Evolutionary conservation across 2,797 vertebrate genomes (phyloP).

Genomic region (Eurystomus glaucurus): DNA sequence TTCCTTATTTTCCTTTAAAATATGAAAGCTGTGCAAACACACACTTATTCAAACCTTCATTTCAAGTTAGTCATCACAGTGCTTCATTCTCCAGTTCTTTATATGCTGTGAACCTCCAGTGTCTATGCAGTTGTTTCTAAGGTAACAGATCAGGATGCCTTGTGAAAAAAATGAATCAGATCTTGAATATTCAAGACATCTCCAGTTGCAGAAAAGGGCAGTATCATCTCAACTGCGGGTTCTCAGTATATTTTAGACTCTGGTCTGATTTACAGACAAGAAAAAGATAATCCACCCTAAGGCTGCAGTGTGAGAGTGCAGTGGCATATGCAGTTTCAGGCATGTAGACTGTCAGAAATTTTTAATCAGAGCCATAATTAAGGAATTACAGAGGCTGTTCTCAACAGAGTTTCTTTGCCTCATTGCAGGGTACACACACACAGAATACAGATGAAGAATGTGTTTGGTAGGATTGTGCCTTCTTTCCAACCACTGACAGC

Average conservation of each 20-base stretch:
- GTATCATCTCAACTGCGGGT: not conserved
- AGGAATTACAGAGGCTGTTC: slow-evolving; percentile 30
- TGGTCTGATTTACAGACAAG: slow-evolving; percentile 21
- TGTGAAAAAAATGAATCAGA: slow-evolving; percentile 65
- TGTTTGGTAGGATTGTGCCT: not conserved
- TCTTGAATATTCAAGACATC: slow-evolving; percentile 75
- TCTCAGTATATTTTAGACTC: not conserved
- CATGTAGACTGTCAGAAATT: slow-evolving; percentile 51
- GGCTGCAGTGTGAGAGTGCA: not conserved
- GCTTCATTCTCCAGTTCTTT: slow-evolving; percentile 22
- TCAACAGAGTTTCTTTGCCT: slow-evolving; percentile 21
- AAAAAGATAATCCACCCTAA: slow-evolving; percentile 23
- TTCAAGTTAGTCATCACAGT: slow-evolving; percentile 40
- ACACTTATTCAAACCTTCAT: not conserved
- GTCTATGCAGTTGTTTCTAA: slow-evolving; percentile 78
- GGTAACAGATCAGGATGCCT: slow-evolving; percentile 70
- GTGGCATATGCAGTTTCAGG: not conserved
- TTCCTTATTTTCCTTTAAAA: not conserved
- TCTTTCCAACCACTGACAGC: not conserved
- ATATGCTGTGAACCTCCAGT: slow-evolving; percentile 47
- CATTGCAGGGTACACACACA: not conserved
- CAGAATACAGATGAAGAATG: slow-evolving; percentile 53
- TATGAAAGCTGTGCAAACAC: slow-evolving; percentile 8
- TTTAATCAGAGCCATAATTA: slow-evolving; percentile 68
- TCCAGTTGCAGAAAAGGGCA: slow-evolving; percentile 41